These are phyloP conservation scores for Neopipo cinnamomea DNA, from an alignment of 2,113 vertebrate genomes.

Conservation along the genomic window DNA sequence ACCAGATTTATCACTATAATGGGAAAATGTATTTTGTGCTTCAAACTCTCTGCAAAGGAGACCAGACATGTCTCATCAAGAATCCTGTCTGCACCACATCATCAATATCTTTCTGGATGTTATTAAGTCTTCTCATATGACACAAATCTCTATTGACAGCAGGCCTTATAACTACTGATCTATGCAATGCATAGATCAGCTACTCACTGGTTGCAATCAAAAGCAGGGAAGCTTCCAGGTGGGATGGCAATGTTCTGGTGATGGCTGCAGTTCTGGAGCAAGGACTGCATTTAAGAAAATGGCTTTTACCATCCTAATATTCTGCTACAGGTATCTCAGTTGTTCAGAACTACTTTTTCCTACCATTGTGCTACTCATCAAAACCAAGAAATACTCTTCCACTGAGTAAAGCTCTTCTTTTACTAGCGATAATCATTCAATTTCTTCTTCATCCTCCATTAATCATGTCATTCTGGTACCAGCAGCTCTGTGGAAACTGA, in stretches of 20 bases:
- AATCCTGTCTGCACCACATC: not conserved
- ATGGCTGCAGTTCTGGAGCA: not conserved
- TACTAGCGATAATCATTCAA: not conserved
- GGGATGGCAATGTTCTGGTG: not conserved
- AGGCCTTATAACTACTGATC: not conserved
- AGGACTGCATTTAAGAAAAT: not conserved
- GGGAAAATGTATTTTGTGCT: not conserved
- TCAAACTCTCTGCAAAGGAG: not conserved
- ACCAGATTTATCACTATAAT: not conserved
- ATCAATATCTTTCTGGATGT: not conserved
- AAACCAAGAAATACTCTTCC: not conserved
- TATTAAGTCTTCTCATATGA: not conserved
- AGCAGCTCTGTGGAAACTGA: not conserved
- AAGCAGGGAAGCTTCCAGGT: not conserved
- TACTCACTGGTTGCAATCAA: not conserved
- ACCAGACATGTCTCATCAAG: not conserved
- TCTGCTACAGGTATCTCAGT: not conserved
- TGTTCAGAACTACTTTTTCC: not conserved
- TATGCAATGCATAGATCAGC: not conserved
- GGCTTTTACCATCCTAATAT: not conserved
- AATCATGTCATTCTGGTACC: not conserved
- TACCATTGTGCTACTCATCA: not conserved
- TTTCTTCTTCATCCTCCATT: not conserved
- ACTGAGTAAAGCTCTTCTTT: not conserved
- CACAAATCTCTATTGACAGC: not conserved